phyloP scores from a whole-genome alignment of 2,888 invertebrate species.

The Catonia carolina region DNA sequence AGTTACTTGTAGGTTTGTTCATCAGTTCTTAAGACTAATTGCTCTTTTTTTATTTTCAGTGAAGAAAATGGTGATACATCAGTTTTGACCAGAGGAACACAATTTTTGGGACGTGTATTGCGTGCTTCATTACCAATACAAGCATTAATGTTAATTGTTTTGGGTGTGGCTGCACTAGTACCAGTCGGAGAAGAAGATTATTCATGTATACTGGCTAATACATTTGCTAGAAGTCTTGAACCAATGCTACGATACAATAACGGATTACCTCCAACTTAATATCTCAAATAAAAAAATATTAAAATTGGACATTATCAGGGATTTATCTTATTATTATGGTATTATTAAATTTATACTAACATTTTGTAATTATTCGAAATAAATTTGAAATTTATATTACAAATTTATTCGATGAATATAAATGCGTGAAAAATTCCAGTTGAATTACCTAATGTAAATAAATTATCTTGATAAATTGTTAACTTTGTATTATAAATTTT shows the following conservation, averaged over 20 bases:
- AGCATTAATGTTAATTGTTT: conserved; percentile 82
- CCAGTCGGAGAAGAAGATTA: conserved; percentile 82
- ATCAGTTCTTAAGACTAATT: too few relatives aligned
- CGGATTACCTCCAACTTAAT: conserved; percentile 86
- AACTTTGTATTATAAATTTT: too few relatives aligned
- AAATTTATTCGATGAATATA: too few relatives aligned
- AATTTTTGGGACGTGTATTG: conserved; percentile 83
- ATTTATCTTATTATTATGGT: too few relatives aligned
- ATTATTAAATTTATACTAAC: too few relatives aligned
- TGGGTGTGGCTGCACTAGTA: conserved; percentile 89
- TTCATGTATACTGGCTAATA: conserved; percentile 77
- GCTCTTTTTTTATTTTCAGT: too few relatives aligned
- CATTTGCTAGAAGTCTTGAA: conserved; percentile 73
- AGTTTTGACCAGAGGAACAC: conserved; percentile 65
- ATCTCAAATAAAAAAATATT: conserved; percentile 14
- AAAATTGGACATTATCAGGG: not conserved
- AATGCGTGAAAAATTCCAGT: too few relatives aligned
- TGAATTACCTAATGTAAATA: too few relatives aligned
- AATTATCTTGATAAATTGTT: too few relatives aligned
- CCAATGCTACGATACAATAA: conserved; percentile 86
- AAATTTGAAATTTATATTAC: too few relatives aligned
- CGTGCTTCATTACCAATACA: conserved; percentile 91
- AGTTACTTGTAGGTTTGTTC: too few relatives aligned
- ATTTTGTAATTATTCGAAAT: too few relatives aligned
- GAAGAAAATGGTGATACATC: conserved; percentile 53